Base-by-base conservation (phyloP, 1,140 invertebrate genomes). In the Drosophila takahashii region DNA sequence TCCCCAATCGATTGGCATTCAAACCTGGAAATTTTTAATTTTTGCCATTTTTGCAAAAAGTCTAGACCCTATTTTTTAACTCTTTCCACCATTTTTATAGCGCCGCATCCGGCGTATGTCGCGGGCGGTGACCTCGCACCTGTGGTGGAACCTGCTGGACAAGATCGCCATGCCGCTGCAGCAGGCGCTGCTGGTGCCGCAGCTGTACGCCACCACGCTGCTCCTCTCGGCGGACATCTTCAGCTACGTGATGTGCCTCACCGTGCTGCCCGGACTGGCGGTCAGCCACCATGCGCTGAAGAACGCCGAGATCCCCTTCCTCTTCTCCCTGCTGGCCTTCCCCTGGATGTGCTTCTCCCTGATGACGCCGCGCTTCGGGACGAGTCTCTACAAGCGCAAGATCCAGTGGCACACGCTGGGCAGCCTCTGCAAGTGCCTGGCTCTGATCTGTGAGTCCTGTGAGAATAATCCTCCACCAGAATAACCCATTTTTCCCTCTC, bases 311-410 rank as follows among this genome's bases (percentile, higher is more conserved):
- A 92, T 92, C n/a, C 91, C 91, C 6, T 92, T 92, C 18, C 75
- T 92, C n/a, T 92, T 90, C 51, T 92, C 91, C 5, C 69, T 92
- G 42, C 62, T 92, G n/a, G 91, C 91, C 27, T 92, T 92, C 26
- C 91, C 91, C 9, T 92, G 91, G 91, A 92, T 92, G 91, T 92
- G 91, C 67, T 92, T 92, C 58, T 90, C 91, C 2, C 65, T 92
- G 69, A 92, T 92, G 91, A 92, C 91, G 26, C 91, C 91, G 2
- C 86, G 91, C 6, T 92, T 92, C 42, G 91, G 91, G 0, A 79
- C 72, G 1, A 89, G 90, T 18, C 74, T 92, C 4, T 90, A 83
- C 56, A 92, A 92, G 51, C 74, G 77, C 9, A 92, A 92, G 51
- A 59, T 92, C 3, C 76, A 92, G 29, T 92, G 91, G 91, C 84